A percentile compares a stretch with the other conserved stretches of the same genome.
These are phyloP conservation scores for Ammodytes marinus DNA, from an alignment of 2,113 vertebrate species.

Conservation along the genomic window DNA sequence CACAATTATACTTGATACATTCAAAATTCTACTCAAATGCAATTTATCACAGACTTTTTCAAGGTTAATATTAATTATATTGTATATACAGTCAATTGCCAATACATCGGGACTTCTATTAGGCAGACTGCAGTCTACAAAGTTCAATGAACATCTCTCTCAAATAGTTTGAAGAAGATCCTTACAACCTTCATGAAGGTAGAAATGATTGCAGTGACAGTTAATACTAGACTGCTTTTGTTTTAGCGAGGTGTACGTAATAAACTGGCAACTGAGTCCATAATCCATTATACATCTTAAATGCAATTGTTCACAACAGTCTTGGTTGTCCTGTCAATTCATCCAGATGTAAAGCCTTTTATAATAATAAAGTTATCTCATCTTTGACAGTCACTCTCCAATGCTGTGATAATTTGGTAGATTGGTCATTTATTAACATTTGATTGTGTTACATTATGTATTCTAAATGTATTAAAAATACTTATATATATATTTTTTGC, in stretches of 20 bases:
- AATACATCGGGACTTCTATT: too few species aligned
- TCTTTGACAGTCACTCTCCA: background rate
- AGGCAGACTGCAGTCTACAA: too few species aligned
- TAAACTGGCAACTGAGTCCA: background rate
- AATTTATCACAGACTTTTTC: background rate
- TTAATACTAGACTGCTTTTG: background rate
- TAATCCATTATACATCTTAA: background rate
- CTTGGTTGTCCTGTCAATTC: background rate
- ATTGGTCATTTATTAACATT: background rate
- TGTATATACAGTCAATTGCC: background rate
- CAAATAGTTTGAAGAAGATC: too few species aligned
- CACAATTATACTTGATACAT: too few species aligned
- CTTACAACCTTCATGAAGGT: too few species aligned
- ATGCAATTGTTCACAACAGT: background rate
- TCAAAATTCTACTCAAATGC: background rate
- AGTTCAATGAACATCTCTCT: too few species aligned
- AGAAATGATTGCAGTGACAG: too few species aligned
- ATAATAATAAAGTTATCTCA: background rate
- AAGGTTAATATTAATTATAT: background rate
- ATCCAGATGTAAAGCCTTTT: background rate
- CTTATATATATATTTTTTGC: background rate
- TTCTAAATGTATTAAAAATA: background rate
- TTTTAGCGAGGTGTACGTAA: background rate
- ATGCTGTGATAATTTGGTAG: background rate
- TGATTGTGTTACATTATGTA: background rate